Percentiles rank a stretch among this genome's conserved stretches.
Conservation (phyloP, 2,888 invertebrate genomes). For the Mantis religiosa region DNA sequence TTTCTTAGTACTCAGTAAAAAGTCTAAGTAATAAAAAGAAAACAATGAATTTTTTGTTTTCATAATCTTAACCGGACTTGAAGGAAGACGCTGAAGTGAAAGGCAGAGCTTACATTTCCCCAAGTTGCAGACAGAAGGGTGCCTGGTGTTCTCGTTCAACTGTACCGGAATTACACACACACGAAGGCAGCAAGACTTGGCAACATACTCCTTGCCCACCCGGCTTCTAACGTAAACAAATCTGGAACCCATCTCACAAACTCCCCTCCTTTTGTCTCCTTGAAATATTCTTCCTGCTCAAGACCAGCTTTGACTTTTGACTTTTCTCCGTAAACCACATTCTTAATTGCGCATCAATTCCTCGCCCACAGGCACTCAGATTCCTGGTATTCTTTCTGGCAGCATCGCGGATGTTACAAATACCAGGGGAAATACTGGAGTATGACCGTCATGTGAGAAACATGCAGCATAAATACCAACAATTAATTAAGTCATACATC, state of each 20-base stretch:
- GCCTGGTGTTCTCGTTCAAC: background rate
- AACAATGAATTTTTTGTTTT: no score
- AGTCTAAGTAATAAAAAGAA: no score
- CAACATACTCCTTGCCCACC: constrained; percentile 29
- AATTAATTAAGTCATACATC: no score
- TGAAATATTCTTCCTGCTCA: background rate
- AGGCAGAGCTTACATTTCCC: background rate
- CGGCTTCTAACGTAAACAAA: constrained; percentile 28
- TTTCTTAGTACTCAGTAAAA: no score
- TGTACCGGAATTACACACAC: background rate
- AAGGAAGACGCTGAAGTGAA: background rate
- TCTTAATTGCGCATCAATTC: background rate
- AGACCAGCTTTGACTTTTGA: background rate
- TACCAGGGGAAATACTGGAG: no score
- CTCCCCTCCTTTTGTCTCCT: background rate
- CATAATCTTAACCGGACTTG: no score
- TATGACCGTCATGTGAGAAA: no score
- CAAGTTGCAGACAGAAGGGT: background rate
- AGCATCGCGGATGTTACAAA: no score
- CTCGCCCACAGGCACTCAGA: background rate
- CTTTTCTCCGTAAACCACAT: background rate
- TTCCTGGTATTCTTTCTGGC: no score
- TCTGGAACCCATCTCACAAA: constrained; percentile 25
- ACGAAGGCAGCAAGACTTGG: constrained; percentile 22
- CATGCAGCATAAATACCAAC: no score